Conservation (phyloP, 2,888 invertebrate species). For the Phytoseiulus persimilis region DNA sequence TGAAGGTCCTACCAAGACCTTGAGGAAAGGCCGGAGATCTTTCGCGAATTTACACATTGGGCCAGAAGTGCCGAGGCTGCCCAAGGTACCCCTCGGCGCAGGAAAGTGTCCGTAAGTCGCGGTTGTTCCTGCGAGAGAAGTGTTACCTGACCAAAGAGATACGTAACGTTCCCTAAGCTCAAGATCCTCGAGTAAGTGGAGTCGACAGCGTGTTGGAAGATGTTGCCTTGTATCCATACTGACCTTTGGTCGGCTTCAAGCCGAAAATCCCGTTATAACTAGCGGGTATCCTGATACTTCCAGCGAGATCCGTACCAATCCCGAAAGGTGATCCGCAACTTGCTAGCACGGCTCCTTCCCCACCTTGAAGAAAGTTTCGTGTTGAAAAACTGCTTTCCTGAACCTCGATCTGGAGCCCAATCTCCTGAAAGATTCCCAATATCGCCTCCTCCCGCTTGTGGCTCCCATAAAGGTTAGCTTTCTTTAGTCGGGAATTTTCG, state of each 20-base stretch:
- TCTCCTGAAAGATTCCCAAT: too few species aligned
- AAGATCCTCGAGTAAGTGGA: too few species aligned
- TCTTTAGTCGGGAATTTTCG: too few species aligned
- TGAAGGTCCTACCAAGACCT: conserved; percentile 49
- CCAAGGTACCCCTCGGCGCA: neutral
- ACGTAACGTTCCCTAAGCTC: too few species aligned
- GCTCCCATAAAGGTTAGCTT: too few species aligned
- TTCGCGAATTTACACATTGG: conserved; percentile 53
- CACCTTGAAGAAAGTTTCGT: conserved; percentile 46
- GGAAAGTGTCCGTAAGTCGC: neutral
- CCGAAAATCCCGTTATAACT: conserved; percentile 55
- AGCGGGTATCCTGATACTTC: conserved; percentile 54
- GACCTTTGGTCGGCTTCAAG: conserved; percentile 52
- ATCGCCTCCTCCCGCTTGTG: too few species aligned
- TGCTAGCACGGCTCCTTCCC: conserved; percentile 51
- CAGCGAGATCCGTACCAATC: conserved; percentile 54
- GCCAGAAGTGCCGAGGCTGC: conserved; percentile 48
- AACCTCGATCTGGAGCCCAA: too few species aligned
- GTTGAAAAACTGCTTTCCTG: too few species aligned
- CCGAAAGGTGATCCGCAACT: conserved; percentile 52
- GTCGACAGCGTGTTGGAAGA: too few species aligned
- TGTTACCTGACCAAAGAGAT: neutral
- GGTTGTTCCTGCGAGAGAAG: neutral
- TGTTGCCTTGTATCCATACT: neutral
- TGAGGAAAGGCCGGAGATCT: conserved; percentile 51